A percentile compares a stretch with the other conserved stretches of the same genome.
phyloP scores from a whole-genome alignment of 2,888 invertebrate genomes.

The Teleogryllus oceanicus region DNA sequence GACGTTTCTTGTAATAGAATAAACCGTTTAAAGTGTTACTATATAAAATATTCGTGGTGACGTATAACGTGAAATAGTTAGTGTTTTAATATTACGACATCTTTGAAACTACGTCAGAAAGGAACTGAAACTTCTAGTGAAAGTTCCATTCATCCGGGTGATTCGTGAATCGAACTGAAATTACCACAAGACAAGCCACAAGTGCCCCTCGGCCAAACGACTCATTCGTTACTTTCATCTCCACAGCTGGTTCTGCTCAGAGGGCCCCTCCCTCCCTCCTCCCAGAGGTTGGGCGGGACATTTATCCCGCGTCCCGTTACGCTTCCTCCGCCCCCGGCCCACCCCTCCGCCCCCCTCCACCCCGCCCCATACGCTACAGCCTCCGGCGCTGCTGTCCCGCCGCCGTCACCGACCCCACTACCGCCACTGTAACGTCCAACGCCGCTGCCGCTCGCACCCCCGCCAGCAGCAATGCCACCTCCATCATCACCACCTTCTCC shows the following conservation, averaged over 20 bases:
- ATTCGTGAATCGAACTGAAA: too few relatives aligned
- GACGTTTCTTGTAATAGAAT: too few relatives aligned
- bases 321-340: background rate
- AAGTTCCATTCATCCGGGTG: too few relatives aligned
- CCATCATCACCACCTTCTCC: background rate
- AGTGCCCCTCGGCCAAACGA: too few relatives aligned
- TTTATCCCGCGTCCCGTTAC: background rate
- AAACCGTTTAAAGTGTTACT: too few relatives aligned
- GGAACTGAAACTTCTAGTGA: too few relatives aligned
- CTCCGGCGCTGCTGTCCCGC: background rate
- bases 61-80: too few relatives aligned
- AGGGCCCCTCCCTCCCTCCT: background rate
- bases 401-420: too few relatives aligned
- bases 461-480: background rate
- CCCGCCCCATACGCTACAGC: background rate
- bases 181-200: too few relatives aligned
- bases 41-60: too few relatives aligned
- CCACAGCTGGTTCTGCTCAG: slow-evolving; percentile 4
- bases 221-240: background rate
- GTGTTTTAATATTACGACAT: too few relatives aligned
- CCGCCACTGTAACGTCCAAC: background rate
- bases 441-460: background rate
- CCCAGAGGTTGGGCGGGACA: background rate
- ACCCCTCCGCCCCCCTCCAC: background rate
- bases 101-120: too few relatives aligned